Base-by-base conservation (phyloP, 2,888 invertebrate species). In the Achlya flavicornis region DNA sequence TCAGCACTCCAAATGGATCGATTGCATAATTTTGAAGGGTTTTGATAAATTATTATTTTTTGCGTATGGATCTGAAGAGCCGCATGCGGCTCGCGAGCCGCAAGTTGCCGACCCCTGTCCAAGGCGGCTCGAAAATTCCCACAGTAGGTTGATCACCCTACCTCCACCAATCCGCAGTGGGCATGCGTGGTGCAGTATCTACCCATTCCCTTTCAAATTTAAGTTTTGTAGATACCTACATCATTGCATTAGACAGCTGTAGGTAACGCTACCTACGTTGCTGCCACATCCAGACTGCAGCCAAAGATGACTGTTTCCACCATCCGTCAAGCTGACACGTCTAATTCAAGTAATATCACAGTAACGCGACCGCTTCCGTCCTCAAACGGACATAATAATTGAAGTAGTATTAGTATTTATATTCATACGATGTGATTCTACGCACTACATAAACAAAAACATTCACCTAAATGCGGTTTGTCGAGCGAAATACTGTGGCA, bases 241-340 rank as follows among this genome's bases (percentile, higher is more conserved):
- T 6, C 38, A 43, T 43, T 43, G 43, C 14, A 43, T 43, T 14
- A 38, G 7, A 38, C 38, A 38, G 38, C 38, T 10, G 10, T 38
- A 38, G 8, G 8, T 38, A 10, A 43, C 4, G 14, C 7, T n/a
- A n/a, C n/a, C n/a, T n/a, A n/a, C n/a, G n/a, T n/a, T 43, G 14
- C 43, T 43, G n/a, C n/a, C n/a, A 5, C 46, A n/a, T n/a, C n/a
- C n/a, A 46, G 4, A 46, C 46, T 46, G n/a, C 46, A 46, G n/a
- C 46, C 46, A 46, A n/a, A n/a, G n/a, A 46, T 7, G 46, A n/a
- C 46, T 4, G n/a, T n/a, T n/a, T 46, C n/a, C n/a, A 6, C n/a
- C 46, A 74, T 76, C 72, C 57, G 65, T 76, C 69, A 76, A 63
- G 7, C 53, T 65, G 74, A 66, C 69, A 71, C 69, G 61, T 65